These are phyloP conservation scores for Diachrysia chrysitis DNA, from an alignment of 2,888 invertebrate genomes.

Conservation along the genomic window DNA sequence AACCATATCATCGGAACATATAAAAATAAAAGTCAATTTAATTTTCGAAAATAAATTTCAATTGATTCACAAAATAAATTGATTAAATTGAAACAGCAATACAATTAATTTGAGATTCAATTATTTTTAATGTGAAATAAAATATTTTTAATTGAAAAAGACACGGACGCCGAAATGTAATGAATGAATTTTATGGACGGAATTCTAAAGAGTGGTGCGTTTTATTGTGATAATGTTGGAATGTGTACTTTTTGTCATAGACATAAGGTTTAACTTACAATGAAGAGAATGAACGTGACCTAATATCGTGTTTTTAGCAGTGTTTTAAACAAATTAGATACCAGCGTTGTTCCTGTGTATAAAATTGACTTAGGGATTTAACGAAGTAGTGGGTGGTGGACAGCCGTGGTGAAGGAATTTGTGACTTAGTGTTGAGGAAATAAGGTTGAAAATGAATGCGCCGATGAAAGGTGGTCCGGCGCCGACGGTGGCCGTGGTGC, in stretches of 20 bases:
- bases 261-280: constrained; percentile 25
- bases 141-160: constrained; percentile 23
- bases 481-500: constrained; percentile 90
- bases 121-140: constrained; percentile 25
- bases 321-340: constrained; percentile 25
- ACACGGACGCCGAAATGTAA: constrained; percentile 30
- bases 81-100: constrained; percentile 16
- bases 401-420: constrained; percentile 22
- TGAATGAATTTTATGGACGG: constrained; percentile 51
- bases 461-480: constrained; percentile 81
- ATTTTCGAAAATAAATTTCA: constrained; percentile 12
- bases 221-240: constrained; percentile 54
- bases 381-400: neutral
- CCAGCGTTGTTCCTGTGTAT: constrained; percentile 34
- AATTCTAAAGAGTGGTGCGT: constrained; percentile 62
- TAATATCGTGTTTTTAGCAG: constrained; percentile 12
- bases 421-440: constrained; percentile 15
- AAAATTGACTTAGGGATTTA: constrained; percentile 5
- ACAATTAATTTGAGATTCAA: constrained; percentile 19
- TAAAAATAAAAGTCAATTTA: constrained; percentile 43
- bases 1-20: constrained; percentile 53
- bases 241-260: constrained; percentile 34
- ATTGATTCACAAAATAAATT: constrained; percentile 8
- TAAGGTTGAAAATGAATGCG: constrained; percentile 73
- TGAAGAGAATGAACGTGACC: constrained; percentile 9